A percentile compares a stretch with the other conserved stretches of the same genome.
phyloP scores from a whole-genome alignment of 1,140 invertebrate species.

The Trichogramma pretiosum region DNA sequence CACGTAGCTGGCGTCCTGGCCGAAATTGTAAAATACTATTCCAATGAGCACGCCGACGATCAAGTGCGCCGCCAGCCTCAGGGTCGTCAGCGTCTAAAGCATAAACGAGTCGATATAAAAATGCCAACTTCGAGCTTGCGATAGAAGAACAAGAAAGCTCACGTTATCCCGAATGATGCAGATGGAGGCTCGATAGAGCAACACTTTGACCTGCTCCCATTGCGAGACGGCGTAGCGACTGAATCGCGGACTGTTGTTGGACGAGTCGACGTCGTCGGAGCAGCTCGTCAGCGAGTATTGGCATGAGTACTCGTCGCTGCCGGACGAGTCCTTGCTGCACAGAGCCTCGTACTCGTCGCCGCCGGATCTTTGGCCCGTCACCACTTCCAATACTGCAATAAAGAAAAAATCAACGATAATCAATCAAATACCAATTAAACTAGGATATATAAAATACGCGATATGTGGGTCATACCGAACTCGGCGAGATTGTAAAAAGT shows the following conservation, averaged over 20 bases:
- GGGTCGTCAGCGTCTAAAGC: conserved; percentile 60
- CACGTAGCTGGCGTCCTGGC: conserved; percentile 65
- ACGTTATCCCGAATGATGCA: conserved; percentile 57
- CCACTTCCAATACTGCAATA: conserved; percentile 39
- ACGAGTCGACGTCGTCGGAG: neutral
- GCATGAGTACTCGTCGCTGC: no score
- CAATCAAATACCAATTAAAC: no score
- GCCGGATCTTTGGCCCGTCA: conserved; percentile 34
- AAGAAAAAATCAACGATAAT: no score
- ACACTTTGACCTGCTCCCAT: conserved; percentile 52
- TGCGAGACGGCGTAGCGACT: conserved; percentile 33
- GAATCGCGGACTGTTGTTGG: neutral
- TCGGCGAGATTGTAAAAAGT: conserved; percentile 62
- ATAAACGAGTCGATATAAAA: no score
- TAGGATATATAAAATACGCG: no score
- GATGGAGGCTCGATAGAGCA: conserved; percentile 53
- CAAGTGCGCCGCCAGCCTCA: conserved; percentile 64
- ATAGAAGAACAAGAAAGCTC: conserved; percentile 23
- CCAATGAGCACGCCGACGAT: conserved; percentile 71
- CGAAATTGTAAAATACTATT: conserved; percentile 70
- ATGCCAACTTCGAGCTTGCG: no score
- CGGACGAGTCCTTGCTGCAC: neutral
- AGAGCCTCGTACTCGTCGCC: conserved; percentile 29
- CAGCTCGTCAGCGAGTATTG: neutral
- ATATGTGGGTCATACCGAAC: conserved; percentile 46